Evolutionary conservation across 1,140 invertebrate genomes (phyloP), one percentile per base, ranked within the genome.

Genomic region (Orchesella cincta): DNA sequence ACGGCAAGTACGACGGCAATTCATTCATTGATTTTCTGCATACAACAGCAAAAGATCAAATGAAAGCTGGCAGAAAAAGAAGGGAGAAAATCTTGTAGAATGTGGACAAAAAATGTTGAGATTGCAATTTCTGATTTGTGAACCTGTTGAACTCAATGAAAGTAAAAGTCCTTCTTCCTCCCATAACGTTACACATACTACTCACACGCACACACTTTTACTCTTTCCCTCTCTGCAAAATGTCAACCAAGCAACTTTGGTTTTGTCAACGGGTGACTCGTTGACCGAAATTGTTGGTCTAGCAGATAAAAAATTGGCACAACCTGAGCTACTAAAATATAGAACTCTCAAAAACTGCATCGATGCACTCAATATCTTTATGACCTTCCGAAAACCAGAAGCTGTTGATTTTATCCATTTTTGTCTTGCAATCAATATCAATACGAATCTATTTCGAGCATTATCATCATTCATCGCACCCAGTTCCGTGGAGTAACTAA

Each of bases 51-150:
- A 67, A 73, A 73, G 35, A 46, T 73, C 35, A 73, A 73, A 46
- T 73, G 71, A 73, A 73, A 73, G 34, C 71, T 51, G 39, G 34
- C 71, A 73, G 34, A 73, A 64, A 73, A 73, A 35, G 39, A 46
- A 46, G 71, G 71, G 71, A 73, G 71, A 73, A 73, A 73, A 51
- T 51, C 35, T 73, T 36, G 71, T 73, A 51, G 71, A 77, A 73
- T 73, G 72, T 77, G 52, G 51, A 73, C 31, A 72, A 76, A 78
- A 78, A 78, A 75, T 75, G 77, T 78, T 70, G 62, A 78, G 46
- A 36, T 75, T 75, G 77, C 77, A 75, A 78, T 78, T 78, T 75
- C 70, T 78, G 77, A 78, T 78, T 78, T 78, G 77, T 73, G 73
- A 78, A 78, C 77, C 77, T 78, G 77, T 78, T 78, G 77, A 78